These are phyloP conservation scores for Drosophila virilis DNA, from an alignment of 1,140 invertebrate species.

Conservation along the genomic window DNA sequence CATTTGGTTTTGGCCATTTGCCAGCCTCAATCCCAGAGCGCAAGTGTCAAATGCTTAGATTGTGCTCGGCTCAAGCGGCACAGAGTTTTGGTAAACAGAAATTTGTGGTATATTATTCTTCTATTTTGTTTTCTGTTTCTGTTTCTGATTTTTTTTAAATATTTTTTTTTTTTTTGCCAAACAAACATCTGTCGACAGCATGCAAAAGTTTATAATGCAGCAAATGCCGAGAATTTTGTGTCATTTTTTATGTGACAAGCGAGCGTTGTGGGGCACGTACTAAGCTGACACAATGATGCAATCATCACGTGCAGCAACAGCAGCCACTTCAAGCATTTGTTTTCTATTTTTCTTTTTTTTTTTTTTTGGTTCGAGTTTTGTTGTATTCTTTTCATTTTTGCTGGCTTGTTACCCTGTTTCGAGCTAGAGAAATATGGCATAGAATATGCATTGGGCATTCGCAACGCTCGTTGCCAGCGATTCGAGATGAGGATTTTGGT, in stretches of 20 bases:
- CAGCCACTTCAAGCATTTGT: conserved; percentile 56
- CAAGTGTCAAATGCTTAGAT: conserved; percentile 56
- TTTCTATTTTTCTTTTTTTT: conserved; percentile 27
- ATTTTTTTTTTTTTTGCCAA: conserved; percentile 7
- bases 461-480: conserved; percentile 42
- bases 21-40: conserved; percentile 17
- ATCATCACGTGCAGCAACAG: conserved; percentile 74
- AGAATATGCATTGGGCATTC: conserved; percentile 37
- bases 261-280: conserved; percentile 70
- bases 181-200: conserved; percentile 52
- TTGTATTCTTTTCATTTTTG: conserved; percentile 21
- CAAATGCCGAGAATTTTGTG: conserved; percentile 67
- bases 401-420: conserved; percentile 3
- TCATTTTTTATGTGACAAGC: conserved; percentile 80
- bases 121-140: conserved; percentile 5
- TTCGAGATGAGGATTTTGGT: conserved; percentile 48
- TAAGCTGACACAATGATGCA: conserved; percentile 82
- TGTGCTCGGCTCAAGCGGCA: conserved; percentile 24
- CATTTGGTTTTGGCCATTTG: conserved; percentile 24
- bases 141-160: conserved; percentile 5
- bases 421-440: conserved; percentile 30
- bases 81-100: conserved; percentile 53
- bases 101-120: conserved; percentile 31
- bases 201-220: conserved; percentile 65
- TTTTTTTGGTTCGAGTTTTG: conserved; percentile 4